Evolutionary conservation across 2,113 vertebrate genomes (phyloP), one percentile per base, ranked within the genome.

Genomic region (Bothrops jararaca): DNA sequence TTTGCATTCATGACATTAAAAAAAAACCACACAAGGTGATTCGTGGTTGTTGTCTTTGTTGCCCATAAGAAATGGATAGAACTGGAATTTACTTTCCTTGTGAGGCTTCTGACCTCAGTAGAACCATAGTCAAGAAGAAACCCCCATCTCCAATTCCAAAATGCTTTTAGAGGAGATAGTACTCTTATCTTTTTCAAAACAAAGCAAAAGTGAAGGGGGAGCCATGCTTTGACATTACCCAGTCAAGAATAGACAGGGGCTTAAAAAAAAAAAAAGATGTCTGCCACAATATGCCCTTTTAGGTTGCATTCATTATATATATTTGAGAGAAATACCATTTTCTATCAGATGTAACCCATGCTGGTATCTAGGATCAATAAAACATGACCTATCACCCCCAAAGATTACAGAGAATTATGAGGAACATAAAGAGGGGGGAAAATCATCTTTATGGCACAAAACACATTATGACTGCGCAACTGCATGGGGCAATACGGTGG

Each of bases 111-210:
- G 69, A 89, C 53, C 54, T 80, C 53, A 89, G 9, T 15, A 57
- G 48, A 89, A 86, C 87, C 24, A 39, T 8, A 50, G 15, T 60
- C 24, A 12, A 34, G 86, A 57, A 92, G 50, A 89, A 92, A 89
- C 48, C 9, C 74, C 69, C 53, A 86, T 69, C 39, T 86, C 48
- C 2, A 45, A 45, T 57, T 86, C 74, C 48, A 54, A 85, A 92
- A 85, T 29, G 39, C 92, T 86, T 90, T 90, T 90, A 93, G 89
- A 90, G 39, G 12, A 93, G 92, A 93, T 93, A 90, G 34, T n/a
- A 52, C 80, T 52, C 74, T 93, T 93, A 93, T 93, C 92, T n/a
- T 93, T 93, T 93, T 90, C 89, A 93, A 93, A 93, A 93, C 92
- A 93, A 93, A 90, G n/a, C 74, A 50, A 29, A 45, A 29, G 45